A percentile compares a stretch with the other conserved stretches of the same genome.
Conservation (phyloP, 2,797 vertebrate species). For the Rhinogobio ventralis region DNA sequence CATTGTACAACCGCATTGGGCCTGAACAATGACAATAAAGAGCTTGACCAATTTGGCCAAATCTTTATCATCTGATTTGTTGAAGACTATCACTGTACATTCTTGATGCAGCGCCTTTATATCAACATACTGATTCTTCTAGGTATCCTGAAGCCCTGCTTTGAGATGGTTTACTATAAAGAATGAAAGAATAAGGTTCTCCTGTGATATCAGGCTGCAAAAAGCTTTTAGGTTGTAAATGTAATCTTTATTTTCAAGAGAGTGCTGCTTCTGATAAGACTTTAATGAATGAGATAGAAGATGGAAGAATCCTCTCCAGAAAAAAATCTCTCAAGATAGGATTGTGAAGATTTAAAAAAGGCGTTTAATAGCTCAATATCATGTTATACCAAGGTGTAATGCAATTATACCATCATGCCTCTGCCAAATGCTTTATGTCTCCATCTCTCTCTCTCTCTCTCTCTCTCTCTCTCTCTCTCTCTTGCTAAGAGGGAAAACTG, state of each 20-base stretch:
- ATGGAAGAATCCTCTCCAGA: neutral
- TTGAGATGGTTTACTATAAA: neutral
- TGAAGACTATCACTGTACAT: neutral
- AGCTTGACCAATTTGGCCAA: neutral
- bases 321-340: neutral
- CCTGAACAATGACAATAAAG: neutral
- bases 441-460: conserved; percentile 28
- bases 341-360: conserved; percentile 45
- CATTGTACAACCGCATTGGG: neutral
- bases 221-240: conserved; percentile 1
- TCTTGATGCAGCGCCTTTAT: neutral
- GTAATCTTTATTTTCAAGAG: conserved; percentile 11
- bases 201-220: neutral
- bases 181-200: neutral
- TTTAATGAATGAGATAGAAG: conserved; percentile 27
- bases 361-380: conserved; percentile 36
- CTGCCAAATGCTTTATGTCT: conserved; percentile 29
- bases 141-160: neutral
- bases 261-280: neutral
- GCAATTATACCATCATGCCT: conserved; percentile 37
- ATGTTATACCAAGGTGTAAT: conserved; percentile 36
- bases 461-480: conserved; percentile 3
- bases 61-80: neutral
- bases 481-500: neutral
- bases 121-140: neutral